These are phyloP conservation scores for Leptinotarsa juncta DNA, from an alignment of 2,888 invertebrate genomes.

Conservation along the genomic window DNA sequence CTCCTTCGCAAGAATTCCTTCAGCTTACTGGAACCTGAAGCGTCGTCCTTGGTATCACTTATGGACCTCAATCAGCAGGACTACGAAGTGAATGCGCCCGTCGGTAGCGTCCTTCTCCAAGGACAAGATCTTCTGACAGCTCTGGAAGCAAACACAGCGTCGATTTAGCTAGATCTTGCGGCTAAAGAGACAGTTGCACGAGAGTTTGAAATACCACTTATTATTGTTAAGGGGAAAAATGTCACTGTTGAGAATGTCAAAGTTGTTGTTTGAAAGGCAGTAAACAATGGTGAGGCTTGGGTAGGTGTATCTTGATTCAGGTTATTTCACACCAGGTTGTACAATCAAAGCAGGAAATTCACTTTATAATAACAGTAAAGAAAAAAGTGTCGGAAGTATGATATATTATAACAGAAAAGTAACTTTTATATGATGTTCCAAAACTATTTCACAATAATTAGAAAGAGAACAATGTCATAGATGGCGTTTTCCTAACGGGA, in stretches of 20 bases:
- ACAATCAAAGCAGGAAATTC: too few relatives aligned
- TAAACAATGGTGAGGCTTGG: too few relatives aligned
- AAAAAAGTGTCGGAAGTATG: too few relatives aligned
- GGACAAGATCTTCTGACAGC: conserved; percentile 68
- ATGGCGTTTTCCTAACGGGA: too few relatives aligned
- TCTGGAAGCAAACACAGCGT: conserved; percentile 64
- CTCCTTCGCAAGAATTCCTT: conserved; percentile 62
- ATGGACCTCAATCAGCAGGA: conserved; percentile 68
- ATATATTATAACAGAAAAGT: too few relatives aligned
- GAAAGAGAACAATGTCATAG: too few relatives aligned
- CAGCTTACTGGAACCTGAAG: conserved; percentile 64
- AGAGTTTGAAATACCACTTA: conserved; percentile 19
- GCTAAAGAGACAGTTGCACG: background rate
- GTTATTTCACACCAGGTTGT: too few relatives aligned
- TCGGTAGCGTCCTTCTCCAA: conserved; percentile 64
- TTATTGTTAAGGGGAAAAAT: conserved; percentile 23
- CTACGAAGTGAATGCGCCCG: conserved; percentile 70
- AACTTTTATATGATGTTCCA: too few relatives aligned
- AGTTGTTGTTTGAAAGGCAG: conserved; percentile 26
- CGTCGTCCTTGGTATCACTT: conserved; percentile 63
- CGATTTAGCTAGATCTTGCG: conserved; percentile 57
- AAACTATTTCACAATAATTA: too few relatives aligned
- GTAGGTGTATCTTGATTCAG: background rate
- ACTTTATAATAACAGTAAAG: too few relatives aligned
- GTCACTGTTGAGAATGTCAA: conserved; percentile 51